Evolutionary conservation across 2,113 vertebrate species (phyloP).

Genomic region (Ivindomyrus marchei): DNA sequence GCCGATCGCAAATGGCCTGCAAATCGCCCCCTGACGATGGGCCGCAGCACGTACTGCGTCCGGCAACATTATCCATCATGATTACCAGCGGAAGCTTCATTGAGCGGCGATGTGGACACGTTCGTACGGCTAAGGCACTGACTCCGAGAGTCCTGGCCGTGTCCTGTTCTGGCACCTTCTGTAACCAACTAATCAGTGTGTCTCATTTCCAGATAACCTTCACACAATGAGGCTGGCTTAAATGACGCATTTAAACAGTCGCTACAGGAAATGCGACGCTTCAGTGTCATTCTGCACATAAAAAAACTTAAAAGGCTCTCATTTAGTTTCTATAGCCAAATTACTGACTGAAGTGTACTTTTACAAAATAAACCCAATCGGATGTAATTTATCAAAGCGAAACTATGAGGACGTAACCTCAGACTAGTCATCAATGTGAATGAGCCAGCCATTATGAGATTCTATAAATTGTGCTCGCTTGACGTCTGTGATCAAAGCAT

Average conservation of each 20-base stretch:
- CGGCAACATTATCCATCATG: constrained; percentile 14
- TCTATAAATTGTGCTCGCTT: neutral
- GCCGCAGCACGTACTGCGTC: neutral
- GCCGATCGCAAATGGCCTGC: neutral
- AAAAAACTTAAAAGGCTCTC: neutral
- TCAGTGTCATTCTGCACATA: neutral
- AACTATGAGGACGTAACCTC: neutral
- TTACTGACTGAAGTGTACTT: neutral
- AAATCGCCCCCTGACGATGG: neutral
- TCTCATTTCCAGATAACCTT: neutral
- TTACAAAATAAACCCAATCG: neutral
- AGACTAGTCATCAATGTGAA: neutral
- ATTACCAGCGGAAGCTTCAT: neutral
- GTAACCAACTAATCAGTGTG: neutral
- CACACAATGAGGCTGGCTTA: neutral
- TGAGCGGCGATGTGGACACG: constrained; percentile 5
- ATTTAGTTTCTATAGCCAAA: neutral
- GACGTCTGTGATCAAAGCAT: neutral
- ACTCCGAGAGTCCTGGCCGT: neutral
- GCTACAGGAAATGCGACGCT: neutral
- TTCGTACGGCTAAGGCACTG: constrained; percentile 4
- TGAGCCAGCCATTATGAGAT: neutral
- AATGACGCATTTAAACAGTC: neutral
- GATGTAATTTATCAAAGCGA: neutral
- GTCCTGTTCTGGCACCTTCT: neutral